Percentiles rank a stretch among this genome's conserved stretches.
Evolutionary conservation across 2,888 invertebrate genomes (phyloP).

Genomic region (Mythimna ferrago): DNA sequence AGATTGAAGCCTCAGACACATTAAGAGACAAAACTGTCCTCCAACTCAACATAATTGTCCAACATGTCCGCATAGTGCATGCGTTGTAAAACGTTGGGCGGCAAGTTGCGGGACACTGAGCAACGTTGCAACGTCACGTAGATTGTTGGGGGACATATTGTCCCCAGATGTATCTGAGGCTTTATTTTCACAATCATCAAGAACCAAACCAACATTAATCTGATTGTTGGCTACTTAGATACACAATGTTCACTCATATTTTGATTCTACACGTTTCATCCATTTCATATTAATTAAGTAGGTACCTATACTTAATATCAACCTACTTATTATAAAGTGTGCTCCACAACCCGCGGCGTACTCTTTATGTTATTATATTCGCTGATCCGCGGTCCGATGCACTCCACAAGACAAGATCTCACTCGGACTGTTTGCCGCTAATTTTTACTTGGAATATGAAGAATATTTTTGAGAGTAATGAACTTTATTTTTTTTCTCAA

Average conservation of each 20-base stretch:
- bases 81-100: too few relatives aligned
- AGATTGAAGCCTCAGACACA: neutral
- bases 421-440: slow-evolving; percentile 15
- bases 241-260: neutral
- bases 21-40: too few relatives aligned
- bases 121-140: too few relatives aligned
- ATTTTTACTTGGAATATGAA: slow-evolving; percentile 13
- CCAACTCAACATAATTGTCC: too few relatives aligned
- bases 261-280: slow-evolving; percentile 17
- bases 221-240: neutral
- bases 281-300: neutral
- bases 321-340: slow-evolving; percentile 8
- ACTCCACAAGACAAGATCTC: slow-evolving; percentile 59
- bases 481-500: slow-evolving; percentile 19
- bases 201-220: neutral
- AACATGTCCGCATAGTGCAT: too few relatives aligned
- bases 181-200: neutral
- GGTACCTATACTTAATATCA: neutral
- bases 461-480: slow-evolving; percentile 28
- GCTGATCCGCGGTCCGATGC: slow-evolving; percentile 50
- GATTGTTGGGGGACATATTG: too few relatives aligned
- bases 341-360: slow-evolving; percentile 38
- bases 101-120: too few relatives aligned
- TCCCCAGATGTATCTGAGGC: too few relatives aligned
- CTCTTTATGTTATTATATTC: slow-evolving; percentile 46